Evolutionary conservation across 2,797 vertebrate genomes (phyloP), one percentile per base, ranked within the genome.

Genomic region (Channallabes apus): DNA sequence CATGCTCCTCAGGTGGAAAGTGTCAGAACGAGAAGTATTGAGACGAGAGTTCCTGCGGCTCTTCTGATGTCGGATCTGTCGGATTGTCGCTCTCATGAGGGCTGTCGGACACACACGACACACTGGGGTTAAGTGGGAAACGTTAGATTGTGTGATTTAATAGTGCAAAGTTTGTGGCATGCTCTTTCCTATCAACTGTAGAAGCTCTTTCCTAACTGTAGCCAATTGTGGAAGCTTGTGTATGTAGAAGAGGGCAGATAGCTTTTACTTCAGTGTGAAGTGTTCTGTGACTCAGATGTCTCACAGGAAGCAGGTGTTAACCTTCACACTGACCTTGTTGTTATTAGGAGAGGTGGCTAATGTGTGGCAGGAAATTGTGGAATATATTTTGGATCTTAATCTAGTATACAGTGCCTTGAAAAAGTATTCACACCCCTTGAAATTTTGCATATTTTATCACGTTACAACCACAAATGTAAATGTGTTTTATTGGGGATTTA

Each of bases 11-110:
- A 88, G 86, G 73, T 81, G 77, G 80, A 79, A 22, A 62, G 82
- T 46, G 88, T 95, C 92, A 94, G 92, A 94, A 95, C 88, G 94
- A 90, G 91, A 94, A 95, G 90, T 92, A 93, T 88, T 92, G 92
- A 20, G 93, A 89, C 79, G 83, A 85, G 71, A 90, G 88, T 78
- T 91, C 86, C 75, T 91, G 90, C 81, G 90, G 88, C 79, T 87
- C 85, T 38, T 87, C 86, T 32, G 84, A 78, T 80, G 75, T 38
- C 35, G 38, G 68, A 51, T 65, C 65, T 14, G 81, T 72, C 59
- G 72, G 20, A 58, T 78, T 85, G 27, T 88, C 87, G 54, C 64
- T 77, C 75, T 91, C 89, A 90, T 24, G 90, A 91, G 84, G 90
- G 90, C 90, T 91, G 86, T 80, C 85, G 58, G 65, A 67, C 61